phyloP scores from a whole-genome alignment of 2,113 vertebrate species.

The Ptychochromis oligacanthus region DNA sequence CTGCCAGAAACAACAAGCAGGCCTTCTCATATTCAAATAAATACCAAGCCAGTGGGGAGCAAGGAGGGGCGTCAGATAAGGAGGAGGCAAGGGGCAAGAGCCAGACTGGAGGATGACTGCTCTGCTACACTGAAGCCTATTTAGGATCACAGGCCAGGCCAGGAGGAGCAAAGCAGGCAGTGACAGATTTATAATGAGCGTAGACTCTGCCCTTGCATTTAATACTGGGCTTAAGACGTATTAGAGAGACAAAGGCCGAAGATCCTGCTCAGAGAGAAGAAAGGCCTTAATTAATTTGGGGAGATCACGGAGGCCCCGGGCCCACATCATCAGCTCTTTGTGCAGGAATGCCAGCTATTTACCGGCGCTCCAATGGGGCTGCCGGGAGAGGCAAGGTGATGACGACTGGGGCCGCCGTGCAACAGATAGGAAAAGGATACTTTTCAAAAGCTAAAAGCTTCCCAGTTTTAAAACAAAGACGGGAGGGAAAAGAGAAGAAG shows the following conservation, averaged over 20 bases:
- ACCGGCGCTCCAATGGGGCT: slow-evolving; percentile 69
- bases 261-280: slow-evolving; percentile 62
- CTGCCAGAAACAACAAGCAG: slow-evolving; percentile 81
- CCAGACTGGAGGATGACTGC: slow-evolving; percentile 49
- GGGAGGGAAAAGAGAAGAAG: slow-evolving; percentile 71
- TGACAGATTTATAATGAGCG: slow-evolving; percentile 76
- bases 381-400: slow-evolving; percentile 79
- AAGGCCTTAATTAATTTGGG: slow-evolving; percentile 83
- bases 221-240: slow-evolving; percentile 72
- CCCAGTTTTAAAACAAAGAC: slow-evolving; percentile 82
- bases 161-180: slow-evolving; percentile 68
- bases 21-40: slow-evolving; percentile 81
- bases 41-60: slow-evolving; percentile 68
- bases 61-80: slow-evolving; percentile 61
- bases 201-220: slow-evolving; percentile 59
- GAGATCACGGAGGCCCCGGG: slow-evolving; percentile 71
- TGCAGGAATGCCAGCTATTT: slow-evolving; percentile 86
- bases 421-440: slow-evolving; percentile 83
- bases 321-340: slow-evolving; percentile 81
- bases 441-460: slow-evolving; percentile 86
- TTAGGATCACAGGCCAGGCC: slow-evolving; percentile 47
- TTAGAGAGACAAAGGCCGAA: slow-evolving; percentile 65
- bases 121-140: slow-evolving; percentile 61
- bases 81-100: slow-evolving; percentile 50
- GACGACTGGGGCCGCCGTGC: slow-evolving; percentile 75